These are phyloP conservation scores for Pithys albifrons DNA, from an alignment of 2,113 vertebrate species.

Conservation along the genomic window DNA sequence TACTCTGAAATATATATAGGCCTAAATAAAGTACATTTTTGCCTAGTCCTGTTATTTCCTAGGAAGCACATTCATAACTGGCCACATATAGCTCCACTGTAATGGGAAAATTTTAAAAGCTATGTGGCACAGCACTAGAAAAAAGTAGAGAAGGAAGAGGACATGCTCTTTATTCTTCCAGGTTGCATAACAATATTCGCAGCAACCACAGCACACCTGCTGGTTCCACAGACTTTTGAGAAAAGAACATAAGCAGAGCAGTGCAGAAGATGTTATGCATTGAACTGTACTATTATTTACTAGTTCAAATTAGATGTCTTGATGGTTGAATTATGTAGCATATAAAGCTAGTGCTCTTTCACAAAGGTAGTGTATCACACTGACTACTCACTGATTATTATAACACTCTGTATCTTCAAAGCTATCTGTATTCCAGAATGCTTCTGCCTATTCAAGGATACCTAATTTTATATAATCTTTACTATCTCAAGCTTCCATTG, in stretches of 20 bases:
- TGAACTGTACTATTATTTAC: background rate
- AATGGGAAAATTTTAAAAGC: background rate
- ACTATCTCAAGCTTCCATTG: background rate
- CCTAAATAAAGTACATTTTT: background rate
- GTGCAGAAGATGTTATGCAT: background rate
- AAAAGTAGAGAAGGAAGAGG: background rate
- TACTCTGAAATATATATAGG: background rate
- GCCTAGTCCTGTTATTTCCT: background rate
- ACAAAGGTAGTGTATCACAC: accelerated
- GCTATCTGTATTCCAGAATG: background rate
- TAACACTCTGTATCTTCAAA: background rate
- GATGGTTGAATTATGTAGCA: background rate
- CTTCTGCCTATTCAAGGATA: background rate
- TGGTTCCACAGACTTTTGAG: background rate
- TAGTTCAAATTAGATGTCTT: background rate
- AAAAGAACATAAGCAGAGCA: background rate
- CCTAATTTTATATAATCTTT: background rate
- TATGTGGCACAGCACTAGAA: background rate
- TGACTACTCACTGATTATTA: background rate
- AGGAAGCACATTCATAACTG: background rate
- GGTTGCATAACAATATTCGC: background rate
- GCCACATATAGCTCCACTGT: background rate
- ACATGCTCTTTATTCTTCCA: background rate
- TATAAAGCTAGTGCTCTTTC: background rate
- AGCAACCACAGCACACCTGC: background rate